A percentile compares a stretch with the other conserved stretches of the same genome.
Conservation (phyloP, 2,113 vertebrate genomes). For the Hippopotamus amphibius region DNA sequence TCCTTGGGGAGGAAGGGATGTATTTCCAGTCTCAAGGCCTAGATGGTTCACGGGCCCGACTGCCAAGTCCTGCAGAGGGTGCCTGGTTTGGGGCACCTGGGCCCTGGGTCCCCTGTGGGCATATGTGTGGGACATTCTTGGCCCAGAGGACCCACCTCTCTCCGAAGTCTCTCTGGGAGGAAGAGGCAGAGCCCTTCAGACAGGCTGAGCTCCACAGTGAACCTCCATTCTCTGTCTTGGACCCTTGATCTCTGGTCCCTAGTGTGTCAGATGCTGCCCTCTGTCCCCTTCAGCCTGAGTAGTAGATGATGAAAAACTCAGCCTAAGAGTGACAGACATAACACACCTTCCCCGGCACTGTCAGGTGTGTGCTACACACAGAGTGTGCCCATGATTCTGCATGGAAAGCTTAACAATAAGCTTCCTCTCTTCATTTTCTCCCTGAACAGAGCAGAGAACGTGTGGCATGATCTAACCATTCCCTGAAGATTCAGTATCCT, state of each 20-base stretch:
- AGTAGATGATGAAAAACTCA: not conserved
- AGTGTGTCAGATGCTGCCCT: rapidly evolving
- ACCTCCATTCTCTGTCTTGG: not conserved
- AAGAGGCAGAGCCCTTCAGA: not conserved
- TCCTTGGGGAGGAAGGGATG: not conserved
- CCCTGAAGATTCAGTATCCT: rapidly evolving
- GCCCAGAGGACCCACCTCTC: not conserved
- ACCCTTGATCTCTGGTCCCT: rapidly evolving
- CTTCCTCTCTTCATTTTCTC: not conserved
- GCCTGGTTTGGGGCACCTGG: not conserved
- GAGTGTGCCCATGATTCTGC: rapidly evolving
- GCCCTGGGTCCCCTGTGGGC: not conserved
- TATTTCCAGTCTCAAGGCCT: not conserved
- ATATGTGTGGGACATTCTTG: rapidly evolving
- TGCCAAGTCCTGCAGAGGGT: too few species aligned
- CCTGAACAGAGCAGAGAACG: not conserved
- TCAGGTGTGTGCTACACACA: rapidly evolving
- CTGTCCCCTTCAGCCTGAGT: not conserved
- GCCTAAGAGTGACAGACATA: rapidly evolving
- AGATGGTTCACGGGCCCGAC: rapidly evolving
- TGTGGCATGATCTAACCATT: rapidly evolving
- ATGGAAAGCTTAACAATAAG: not conserved
- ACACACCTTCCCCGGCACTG: not conserved
- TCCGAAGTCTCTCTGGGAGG: not conserved
- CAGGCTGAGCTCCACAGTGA: rapidly evolving